phyloP scores from a whole-genome alignment of 2,797 vertebrate species.

The Sebastes melanostomus region DNA sequence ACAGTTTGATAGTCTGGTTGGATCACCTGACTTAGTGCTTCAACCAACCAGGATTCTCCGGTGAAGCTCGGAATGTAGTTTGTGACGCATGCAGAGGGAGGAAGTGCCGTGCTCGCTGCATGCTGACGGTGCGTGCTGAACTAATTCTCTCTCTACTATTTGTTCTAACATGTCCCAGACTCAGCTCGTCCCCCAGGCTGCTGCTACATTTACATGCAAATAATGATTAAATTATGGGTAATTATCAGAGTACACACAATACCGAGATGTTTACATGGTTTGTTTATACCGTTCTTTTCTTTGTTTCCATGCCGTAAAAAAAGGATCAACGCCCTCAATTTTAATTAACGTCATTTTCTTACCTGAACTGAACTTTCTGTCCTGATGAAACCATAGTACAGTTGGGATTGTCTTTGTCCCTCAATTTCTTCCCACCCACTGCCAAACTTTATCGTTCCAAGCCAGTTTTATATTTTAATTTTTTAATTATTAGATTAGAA shows the following conservation, averaged over 20 bases:
- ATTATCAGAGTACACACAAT: background rate
- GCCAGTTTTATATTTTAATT: background rate
- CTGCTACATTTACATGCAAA: background rate
- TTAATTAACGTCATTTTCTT: background rate
- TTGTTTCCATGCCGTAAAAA: background rate
- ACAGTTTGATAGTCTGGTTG: background rate
- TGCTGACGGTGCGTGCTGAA: background rate
- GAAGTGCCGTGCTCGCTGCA: background rate
- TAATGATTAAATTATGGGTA: background rate
- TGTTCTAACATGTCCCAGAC: conserved; percentile 8
- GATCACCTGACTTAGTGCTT: background rate
- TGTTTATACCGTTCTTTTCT: background rate
- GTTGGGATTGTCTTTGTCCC: background rate
- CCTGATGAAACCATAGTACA: background rate
- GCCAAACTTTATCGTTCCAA: background rate
- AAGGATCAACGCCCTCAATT: background rate
- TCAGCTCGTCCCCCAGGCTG: background rate
- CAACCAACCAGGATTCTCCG: background rate
- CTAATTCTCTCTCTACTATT: background rate
- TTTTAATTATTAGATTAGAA: too few species aligned
- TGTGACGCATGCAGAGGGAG: conserved; percentile 1
- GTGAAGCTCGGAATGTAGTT: background rate
- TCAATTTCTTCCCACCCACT: background rate
- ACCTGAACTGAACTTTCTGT: background rate
- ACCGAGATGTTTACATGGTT: background rate